These are phyloP conservation scores for Scaptomyza tumidula DNA, from an alignment of 2,888 invertebrate species.

Conservation along the genomic window DNA sequence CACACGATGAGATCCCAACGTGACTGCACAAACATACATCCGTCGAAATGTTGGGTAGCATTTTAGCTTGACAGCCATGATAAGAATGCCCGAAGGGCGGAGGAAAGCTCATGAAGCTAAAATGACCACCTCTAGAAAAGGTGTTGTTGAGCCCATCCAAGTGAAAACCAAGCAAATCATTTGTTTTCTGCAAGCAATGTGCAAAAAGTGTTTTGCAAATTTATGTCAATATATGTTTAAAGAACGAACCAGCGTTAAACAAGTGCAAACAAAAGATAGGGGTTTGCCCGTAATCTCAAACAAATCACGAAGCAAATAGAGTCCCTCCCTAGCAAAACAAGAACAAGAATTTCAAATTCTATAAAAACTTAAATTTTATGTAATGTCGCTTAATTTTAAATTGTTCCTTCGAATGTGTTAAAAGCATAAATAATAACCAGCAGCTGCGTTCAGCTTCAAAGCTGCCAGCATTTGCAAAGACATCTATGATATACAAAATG, in stretches of 20 bases:
- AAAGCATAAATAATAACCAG: not conserved
- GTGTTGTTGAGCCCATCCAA: not conserved
- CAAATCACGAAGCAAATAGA: not conserved
- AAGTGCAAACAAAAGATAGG: slow-evolving; percentile 2
- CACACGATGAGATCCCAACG: not conserved
- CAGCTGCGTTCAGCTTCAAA: not conserved
- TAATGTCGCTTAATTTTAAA: not conserved
- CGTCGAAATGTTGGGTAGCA: not conserved
- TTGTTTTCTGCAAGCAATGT: slow-evolving; percentile 2
- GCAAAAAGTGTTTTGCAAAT: not conserved
- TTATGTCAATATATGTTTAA: not conserved
- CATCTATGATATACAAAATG: no score
- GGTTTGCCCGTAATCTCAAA: not conserved
- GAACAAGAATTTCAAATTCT: no score
- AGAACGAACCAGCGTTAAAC: not conserved
- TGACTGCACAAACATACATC: slow-evolving; percentile 1
- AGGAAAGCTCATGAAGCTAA: slow-evolving; percentile 1
- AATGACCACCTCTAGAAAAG: slow-evolving; percentile 17
- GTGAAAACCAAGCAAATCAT: not conserved
- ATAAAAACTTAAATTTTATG: no score
- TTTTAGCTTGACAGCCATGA: not conserved
- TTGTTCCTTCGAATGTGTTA: not conserved
- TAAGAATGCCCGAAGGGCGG: not conserved
- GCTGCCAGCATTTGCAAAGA: not conserved
- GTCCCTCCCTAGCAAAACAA: no score